A percentile compares a stretch with the other conserved stretches of the same genome.
Conservation (phyloP, 2,797 vertebrate species). For the Hafferia zeledoni region DNA sequence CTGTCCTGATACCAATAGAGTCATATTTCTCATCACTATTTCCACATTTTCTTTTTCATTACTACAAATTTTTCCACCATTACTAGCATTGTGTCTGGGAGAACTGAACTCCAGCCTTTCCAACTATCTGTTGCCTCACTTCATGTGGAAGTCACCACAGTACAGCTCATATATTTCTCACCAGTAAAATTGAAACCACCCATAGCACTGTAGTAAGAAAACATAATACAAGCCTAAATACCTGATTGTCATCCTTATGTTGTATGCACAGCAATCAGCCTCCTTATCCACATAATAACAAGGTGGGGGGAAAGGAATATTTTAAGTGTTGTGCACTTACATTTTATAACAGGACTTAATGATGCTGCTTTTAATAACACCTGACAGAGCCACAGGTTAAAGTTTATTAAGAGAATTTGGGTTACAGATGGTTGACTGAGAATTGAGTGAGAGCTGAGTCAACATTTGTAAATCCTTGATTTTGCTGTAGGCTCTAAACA, state of each 20-base stretch:
- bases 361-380: not conserved
- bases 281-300: accelerated
- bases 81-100: not conserved
- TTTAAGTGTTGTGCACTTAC: not conserved
- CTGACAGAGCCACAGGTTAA: not conserved
- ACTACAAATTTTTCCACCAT: not conserved
- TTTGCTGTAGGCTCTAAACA: not conserved
- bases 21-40: not conserved
- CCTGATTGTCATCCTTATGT: not conserved
- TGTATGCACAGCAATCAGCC: not conserved
- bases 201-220: not conserved
- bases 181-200: not conserved
- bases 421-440: not conserved
- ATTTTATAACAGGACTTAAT: not conserved
- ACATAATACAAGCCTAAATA: not conserved
- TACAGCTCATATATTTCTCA: not conserved
- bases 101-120: not conserved
- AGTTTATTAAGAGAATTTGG: not conserved
- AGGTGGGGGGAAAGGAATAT: accelerated
- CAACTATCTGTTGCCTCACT: not conserved
- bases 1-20: not conserved
- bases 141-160: not conserved
- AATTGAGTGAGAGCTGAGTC: not conserved
- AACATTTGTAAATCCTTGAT: not conserved
- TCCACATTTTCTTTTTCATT: not conserved